Base-by-base conservation (phyloP, 2,888 invertebrate species). In the Balanococcus diminutus region DNA sequence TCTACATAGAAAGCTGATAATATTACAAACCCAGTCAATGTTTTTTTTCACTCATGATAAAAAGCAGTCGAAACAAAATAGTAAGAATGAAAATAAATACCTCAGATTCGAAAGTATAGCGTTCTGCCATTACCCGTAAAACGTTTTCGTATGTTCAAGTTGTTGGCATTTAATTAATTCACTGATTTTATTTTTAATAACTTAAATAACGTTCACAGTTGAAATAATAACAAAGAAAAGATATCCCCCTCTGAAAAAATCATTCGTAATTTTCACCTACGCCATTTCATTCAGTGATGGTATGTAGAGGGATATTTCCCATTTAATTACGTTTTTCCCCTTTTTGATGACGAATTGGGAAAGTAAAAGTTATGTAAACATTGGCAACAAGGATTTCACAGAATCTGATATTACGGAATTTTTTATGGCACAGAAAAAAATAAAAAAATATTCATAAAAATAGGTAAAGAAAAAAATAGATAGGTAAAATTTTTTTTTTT, bases 241-340 rank as follows among this genome's bases (percentile, higher is more conserved):
- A 84, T 42, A 46, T 42, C 84, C 84, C 84, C 84, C 75, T 42
- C 67, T 75, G 67, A 25, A 46, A 25, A 32, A 46, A 28, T 42
- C 25, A 46, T 72, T 46, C 32, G 75, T 42, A 75, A 84, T 84
- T 75, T 84, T 79, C 84, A 84, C 84, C 84, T 84, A 84, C 84
- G 84, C 84, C 84, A 84, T 84, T 84, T 84, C 72, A 75, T 67
- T 56, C 75, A 75, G 75, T 75, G 75, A 75, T 75, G 75, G 32
- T 75, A 75, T 75, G 75, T 32, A n/a, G 75, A 75, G 31, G 75
- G 32, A 75, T 31, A 75, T 32, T 75, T 75, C 75, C 75, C 75
- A n/a, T 31, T 67, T 25, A 67, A 67, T 67, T 67, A 67, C 28
- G 28, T 67, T 67, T 67, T 67, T 67, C 61, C n/a, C 61, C 61